A percentile compares a stretch with the other conserved stretches of the same genome.
Conservation (phyloP, 2,113 vertebrate species). For the Craseonycteris thonglongyai region DNA sequence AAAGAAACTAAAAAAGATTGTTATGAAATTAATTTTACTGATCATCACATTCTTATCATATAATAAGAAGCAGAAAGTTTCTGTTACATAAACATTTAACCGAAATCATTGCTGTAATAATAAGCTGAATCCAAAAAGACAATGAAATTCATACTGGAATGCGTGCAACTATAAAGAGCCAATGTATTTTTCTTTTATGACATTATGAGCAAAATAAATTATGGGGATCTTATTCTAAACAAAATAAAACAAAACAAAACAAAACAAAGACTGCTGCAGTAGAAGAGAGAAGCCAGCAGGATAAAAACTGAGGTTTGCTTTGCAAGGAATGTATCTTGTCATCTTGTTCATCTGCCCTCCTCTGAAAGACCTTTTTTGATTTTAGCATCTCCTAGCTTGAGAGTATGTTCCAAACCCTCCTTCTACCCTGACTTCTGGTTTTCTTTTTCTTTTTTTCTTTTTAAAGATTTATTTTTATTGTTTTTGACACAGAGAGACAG, state of each 20-base stretch:
- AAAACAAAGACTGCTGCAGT: neutral
- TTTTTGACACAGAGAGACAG: too few species aligned
- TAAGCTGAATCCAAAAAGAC: constrained; percentile 44
- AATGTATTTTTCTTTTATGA: constrained; percentile 56
- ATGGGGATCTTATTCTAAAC: constrained; percentile 15
- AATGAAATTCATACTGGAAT: constrained; percentile 34
- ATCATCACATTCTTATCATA: constrained; percentile 55
- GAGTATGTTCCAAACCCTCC: neutral
- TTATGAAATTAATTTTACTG: constrained; percentile 59
- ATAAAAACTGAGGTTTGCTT: neutral
- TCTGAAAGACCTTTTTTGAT: neutral
- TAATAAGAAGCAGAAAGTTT: constrained; percentile 42
- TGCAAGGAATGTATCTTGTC: neutral
- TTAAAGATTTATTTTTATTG: too few species aligned
- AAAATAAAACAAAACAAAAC: constrained; percentile 15
- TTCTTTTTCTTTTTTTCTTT: neutral
- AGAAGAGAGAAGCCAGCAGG: neutral
- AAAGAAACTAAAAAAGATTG: constrained; percentile 33
- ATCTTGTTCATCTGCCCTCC: neutral
- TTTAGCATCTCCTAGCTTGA: neutral
- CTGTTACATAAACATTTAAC: constrained; percentile 57
- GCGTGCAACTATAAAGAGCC: constrained; percentile 5
- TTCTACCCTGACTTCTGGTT: neutral
- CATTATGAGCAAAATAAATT: constrained; percentile 48
- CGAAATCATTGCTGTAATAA: constrained; percentile 37